These are phyloP conservation scores for Ptilodon capucinus DNA, from an alignment of 2,888 invertebrate species.

Conservation along the genomic window DNA sequence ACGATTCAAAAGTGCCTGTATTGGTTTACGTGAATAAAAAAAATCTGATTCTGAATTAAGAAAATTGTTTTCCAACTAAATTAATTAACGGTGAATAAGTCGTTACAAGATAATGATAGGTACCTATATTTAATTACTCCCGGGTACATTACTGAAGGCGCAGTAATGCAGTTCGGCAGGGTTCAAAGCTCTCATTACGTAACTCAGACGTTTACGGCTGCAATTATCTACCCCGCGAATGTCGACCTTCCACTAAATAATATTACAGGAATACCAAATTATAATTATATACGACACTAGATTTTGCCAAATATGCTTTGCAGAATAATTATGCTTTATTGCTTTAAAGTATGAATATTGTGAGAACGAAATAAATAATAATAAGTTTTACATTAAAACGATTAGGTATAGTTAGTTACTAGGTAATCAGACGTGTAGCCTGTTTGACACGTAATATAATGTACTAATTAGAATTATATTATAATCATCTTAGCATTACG, in stretches of 20 bases:
- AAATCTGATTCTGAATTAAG: constrained; percentile 11
- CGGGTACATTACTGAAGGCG: constrained; percentile 17
- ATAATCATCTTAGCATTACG: too few relatives aligned
- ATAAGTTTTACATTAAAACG: too few relatives aligned
- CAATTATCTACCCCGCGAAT: constrained; percentile 40
- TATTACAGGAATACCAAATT: constrained; percentile 13
- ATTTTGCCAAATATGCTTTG: not conserved
- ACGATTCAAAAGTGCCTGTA: too few relatives aligned
- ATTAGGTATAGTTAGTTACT: too few relatives aligned
- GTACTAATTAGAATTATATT: too few relatives aligned
- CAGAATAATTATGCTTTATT: not conserved
- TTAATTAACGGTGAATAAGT: constrained; percentile 29
- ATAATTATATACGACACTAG: not conserved
- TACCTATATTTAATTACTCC: constrained; percentile 28
- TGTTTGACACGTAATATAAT: too few relatives aligned
- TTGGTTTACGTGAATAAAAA: too few relatives aligned
- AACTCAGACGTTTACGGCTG: constrained; percentile 36
- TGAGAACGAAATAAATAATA: too few relatives aligned
- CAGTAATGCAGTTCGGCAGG: constrained; percentile 40
- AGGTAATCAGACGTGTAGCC: too few relatives aligned
- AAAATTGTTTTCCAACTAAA: constrained; percentile 27
- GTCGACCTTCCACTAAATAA: constrained; percentile 38
- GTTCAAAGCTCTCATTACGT: constrained; percentile 57
- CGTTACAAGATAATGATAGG: constrained; percentile 16
- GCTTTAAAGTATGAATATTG: too few relatives aligned